Conservation (phyloP, 1,140 invertebrate species). For the Triops cancriformis region DNA sequence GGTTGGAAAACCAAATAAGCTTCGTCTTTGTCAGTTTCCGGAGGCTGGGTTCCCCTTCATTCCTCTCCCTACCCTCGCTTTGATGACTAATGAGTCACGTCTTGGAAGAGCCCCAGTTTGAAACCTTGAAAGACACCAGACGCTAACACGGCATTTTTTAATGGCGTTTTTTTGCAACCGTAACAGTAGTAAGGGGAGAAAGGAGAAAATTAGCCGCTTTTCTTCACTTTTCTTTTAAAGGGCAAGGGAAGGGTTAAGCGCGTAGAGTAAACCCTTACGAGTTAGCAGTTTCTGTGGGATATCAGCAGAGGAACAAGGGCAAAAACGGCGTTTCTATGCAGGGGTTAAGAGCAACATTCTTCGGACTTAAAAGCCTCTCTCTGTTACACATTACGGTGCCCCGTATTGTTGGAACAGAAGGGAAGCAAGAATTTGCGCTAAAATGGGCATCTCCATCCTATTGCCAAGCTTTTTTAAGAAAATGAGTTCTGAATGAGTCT, state of each 20-base stretch:
- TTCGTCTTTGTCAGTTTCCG: neutral
- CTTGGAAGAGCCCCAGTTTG: slow-evolving; percentile 12
- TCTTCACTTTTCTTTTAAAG: neutral
- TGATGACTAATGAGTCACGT: slow-evolving; percentile 10
- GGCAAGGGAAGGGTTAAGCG: neutral
- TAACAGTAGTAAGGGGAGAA: neutral
- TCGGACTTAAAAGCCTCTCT: slow-evolving; percentile 1
- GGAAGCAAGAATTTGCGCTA: neutral
- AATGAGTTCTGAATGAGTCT: neutral
- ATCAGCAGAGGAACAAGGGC: neutral
- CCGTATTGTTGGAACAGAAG: neutral
- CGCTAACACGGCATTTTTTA: neutral
- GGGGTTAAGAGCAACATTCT: neutral
- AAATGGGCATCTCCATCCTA: neutral
- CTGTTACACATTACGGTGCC: neutral
- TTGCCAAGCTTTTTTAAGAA: neutral
- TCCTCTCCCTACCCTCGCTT: neutral
- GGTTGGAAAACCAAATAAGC: neutral
- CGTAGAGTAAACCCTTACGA: neutral
- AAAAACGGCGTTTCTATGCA: neutral
- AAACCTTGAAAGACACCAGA: neutral
- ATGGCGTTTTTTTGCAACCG: neutral
- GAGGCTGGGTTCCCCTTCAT: neutral
- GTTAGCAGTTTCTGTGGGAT: neutral
- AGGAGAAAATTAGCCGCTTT: neutral